Evolutionary conservation across 92 coral and sea anemone genomes (phyloP).

Genomic region (Heliopora coerulea): DNA sequence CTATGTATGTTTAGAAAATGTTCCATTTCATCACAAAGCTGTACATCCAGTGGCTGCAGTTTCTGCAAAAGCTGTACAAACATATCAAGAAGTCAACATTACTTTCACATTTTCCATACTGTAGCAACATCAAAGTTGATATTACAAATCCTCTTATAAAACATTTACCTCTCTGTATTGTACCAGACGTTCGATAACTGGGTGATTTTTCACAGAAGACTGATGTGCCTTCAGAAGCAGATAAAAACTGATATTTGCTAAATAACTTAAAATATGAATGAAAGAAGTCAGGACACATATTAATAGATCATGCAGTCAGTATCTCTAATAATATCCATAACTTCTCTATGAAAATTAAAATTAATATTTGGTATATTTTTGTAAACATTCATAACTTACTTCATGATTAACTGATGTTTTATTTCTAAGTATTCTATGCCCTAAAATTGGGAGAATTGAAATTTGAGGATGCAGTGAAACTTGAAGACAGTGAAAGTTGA

Average conservation of each 20-base stretch:
- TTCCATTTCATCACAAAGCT: slow-evolving; percentile 69
- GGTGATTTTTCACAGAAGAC: slow-evolving; percentile 80
- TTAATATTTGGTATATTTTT: not conserved
- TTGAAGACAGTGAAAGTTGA: no score
- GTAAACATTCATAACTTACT: slow-evolving; percentile 57
- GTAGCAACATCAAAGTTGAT: no score
- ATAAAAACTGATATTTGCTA: slow-evolving; percentile 85
- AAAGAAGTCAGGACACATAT: not conserved
- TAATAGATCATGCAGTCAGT: not conserved
- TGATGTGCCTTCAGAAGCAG: slow-evolving; percentile 81
- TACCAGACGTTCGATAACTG: slow-evolving; percentile 89
- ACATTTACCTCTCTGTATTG: slow-evolving; percentile 76
- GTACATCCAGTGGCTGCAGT: slow-evolving; percentile 79
- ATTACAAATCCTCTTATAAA: no score
- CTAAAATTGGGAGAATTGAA: slow-evolving; percentile 28
- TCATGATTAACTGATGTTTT: slow-evolving; percentile 76
- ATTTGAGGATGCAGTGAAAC: no score
- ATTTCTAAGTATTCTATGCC: slow-evolving; percentile 86
- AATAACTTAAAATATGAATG: slow-evolving; percentile 56
- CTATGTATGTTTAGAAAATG: slow-evolving; percentile 50
- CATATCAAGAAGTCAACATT: no score
- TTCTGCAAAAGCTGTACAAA: slow-evolving; percentile 89
- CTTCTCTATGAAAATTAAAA: not conserved
- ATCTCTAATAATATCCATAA: no score
- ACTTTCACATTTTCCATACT: no score